A percentile compares a stretch with the other conserved stretches of the same genome.
Evolutionary conservation across 2,888 invertebrate genomes (phyloP).

Genomic region (Melanchra persicariae): DNA sequence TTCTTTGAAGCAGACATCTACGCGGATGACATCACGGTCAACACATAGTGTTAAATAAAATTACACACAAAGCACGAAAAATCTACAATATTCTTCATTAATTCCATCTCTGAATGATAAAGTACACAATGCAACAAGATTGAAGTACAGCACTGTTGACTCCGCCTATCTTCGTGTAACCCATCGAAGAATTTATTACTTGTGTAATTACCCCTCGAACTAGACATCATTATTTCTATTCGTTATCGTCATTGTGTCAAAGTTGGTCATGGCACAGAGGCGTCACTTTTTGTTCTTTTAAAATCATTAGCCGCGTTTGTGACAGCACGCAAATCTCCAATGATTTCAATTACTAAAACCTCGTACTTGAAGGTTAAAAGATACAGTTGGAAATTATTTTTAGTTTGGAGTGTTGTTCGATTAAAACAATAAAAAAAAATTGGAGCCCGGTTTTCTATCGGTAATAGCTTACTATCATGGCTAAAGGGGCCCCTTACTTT

Average conservation of each 20-base stretch:
- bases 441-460: not conserved
- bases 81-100: conserved; percentile 15
- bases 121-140: conserved; percentile 2
- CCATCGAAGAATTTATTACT: conserved; percentile 30
- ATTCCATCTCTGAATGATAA: conserved; percentile 15
- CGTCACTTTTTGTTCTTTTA: conserved; percentile 72
- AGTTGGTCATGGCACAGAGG: conserved; percentile 65
- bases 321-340: conserved; percentile 68
- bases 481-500: not conserved
- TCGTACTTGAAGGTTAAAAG: conserved; percentile 48
- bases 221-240: conserved; percentile 49
- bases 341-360: conserved; percentile 56
- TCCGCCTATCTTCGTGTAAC: conserved; percentile 25
- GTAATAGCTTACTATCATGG: conserved; percentile 3
- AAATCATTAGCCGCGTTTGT: conserved; percentile 76
- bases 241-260: conserved; percentile 55
- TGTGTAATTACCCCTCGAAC: conserved; percentile 44
- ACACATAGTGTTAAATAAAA: not conserved
- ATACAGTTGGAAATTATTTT: conserved; percentile 5
- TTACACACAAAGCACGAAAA: not conserved
- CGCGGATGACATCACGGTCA: too few relatives aligned
- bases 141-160: conserved; percentile 24
- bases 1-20: too few relatives aligned
- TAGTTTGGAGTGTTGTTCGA: conserved; percentile 6
- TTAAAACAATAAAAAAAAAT: not conserved